Conservation (phyloP, 2,113 vertebrate species). For the Chitala chitala region DNA sequence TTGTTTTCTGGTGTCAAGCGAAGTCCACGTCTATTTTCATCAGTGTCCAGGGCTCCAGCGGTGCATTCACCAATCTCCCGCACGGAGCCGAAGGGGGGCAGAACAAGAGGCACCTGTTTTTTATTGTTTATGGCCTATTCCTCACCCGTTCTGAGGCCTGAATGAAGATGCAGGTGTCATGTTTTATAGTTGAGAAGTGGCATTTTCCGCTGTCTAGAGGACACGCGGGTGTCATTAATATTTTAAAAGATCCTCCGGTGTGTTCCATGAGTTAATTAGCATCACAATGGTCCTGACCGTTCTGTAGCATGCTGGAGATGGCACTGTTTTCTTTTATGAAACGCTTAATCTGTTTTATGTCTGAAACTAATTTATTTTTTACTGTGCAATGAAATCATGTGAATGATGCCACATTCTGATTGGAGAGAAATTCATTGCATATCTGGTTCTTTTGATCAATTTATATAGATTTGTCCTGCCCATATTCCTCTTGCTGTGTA, state of each 20-base stretch:
- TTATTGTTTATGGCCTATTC: neutral
- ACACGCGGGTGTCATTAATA: conserved; percentile 18
- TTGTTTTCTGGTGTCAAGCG: conserved; percentile 48
- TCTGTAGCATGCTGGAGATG: neutral
- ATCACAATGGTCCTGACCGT: neutral
- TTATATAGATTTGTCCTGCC: no score
- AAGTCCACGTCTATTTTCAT: conserved; percentile 48
- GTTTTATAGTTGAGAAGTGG: neutral
- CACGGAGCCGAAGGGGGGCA: neutral
- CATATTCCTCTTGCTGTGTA: no score
- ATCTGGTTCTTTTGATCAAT: no score
- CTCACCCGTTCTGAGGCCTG: neutral
- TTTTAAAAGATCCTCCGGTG: conserved; percentile 21
- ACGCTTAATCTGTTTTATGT: neutral
- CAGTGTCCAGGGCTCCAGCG: conserved; percentile 32
- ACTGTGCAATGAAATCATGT: conserved; percentile 6
- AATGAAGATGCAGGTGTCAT: conserved; percentile 18
- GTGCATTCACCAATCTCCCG: neutral
- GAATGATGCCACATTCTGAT: neutral
- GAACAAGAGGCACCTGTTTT: neutral
- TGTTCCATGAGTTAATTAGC: conserved; percentile 16
- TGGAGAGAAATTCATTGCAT: neutral
- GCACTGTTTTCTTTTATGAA: neutral
- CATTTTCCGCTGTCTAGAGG: conserved; percentile 7
- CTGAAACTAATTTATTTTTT: neutral